Base-by-base conservation (phyloP, 2,888 invertebrate genomes). In the Dolichomitus sp. region DNA sequence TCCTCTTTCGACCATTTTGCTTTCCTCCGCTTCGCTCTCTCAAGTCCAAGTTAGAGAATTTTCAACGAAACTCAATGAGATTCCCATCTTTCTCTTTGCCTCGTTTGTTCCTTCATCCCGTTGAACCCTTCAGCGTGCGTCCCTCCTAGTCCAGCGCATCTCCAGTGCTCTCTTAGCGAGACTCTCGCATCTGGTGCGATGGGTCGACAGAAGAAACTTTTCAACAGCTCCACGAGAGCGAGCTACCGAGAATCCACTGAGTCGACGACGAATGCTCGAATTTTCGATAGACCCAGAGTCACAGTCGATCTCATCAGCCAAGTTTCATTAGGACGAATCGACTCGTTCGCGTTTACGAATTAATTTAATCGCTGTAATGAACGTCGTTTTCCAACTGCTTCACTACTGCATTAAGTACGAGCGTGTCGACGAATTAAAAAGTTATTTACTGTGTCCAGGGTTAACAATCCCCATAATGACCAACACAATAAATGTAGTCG, bases 61-160 rank as follows among this genome's bases (percentile, higher is more conserved):
- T 86, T 86, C 84, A 84, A 83, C 84, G 76, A 74, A 81, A 85
- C 84, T 85, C 87, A 86, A 87, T 86, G 81, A 83, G 85, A 81
- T 84, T 83, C 76, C 73, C 59, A 14, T 48, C 37, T 61, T 66
- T 82, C 63, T 72, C 75, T 77, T 63, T 75, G 27, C 19, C 63
- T 66, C 74, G 68, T 68, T 68, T 66, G 68, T 80, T 73, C 63
- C 69, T 68, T 69, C 74, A 52, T 42, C 59, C 54, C 74, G 69
- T 74, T 80, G 45, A 69, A 69, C 74, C 72, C 81, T 66, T 65
- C 70, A 52, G 72, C 80, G 77, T 57, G 50, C 57, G 74, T 79
- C 73, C 61, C 80, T 72, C 37, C 40, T 59, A 45, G 61, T 40
- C 66, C 75, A 80, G 54, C 75, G 50, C 59, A 50, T 65, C 61